Conservation (phyloP, 1,140 invertebrate species). For the Agraylea sexmaculata region DNA sequence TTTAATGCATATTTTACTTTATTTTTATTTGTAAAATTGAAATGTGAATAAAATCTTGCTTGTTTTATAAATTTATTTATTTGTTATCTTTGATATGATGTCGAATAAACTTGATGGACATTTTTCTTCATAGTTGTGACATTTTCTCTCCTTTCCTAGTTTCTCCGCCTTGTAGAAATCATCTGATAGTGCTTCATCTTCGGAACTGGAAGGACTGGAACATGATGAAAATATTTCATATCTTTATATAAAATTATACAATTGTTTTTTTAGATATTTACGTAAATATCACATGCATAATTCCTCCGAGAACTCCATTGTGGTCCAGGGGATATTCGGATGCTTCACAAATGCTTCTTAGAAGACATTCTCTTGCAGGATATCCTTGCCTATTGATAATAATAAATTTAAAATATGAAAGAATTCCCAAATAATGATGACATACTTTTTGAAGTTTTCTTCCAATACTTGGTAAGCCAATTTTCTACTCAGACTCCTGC, state of each 20-base stretch:
- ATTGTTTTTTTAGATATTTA: constrained; percentile 27
- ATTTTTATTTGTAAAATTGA: neutral
- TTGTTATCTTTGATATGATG: constrained; percentile 11
- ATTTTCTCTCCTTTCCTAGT: constrained; percentile 10
- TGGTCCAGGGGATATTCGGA: constrained; percentile 49
- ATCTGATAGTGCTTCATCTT: constrained; percentile 14
- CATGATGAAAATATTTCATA: constrained; percentile 1
- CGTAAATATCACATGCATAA: constrained; percentile 58
- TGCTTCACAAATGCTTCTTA: constrained; percentile 62
- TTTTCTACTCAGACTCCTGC: constrained; percentile 16
- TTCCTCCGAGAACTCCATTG: constrained; percentile 48
- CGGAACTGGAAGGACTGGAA: constrained; percentile 18
- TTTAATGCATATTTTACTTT: neutral
- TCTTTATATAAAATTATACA: neutral
- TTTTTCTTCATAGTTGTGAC: constrained; percentile 10
- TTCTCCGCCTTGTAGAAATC: constrained; percentile 18
- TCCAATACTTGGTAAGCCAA: constrained; percentile 17
- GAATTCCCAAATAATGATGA: no score
- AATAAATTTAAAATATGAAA: no score
- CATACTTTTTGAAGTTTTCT: constrained; percentile 19
- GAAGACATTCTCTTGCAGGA: constrained; percentile 51
- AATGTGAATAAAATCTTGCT: neutral
- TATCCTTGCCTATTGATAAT: constrained; percentile 38
- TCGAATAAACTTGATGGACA: constrained; percentile 17
- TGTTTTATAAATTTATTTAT: neutral